phyloP scores from a whole-genome alignment of 2,113 vertebrate genomes.

The Engraulis encrasicolus region DNA sequence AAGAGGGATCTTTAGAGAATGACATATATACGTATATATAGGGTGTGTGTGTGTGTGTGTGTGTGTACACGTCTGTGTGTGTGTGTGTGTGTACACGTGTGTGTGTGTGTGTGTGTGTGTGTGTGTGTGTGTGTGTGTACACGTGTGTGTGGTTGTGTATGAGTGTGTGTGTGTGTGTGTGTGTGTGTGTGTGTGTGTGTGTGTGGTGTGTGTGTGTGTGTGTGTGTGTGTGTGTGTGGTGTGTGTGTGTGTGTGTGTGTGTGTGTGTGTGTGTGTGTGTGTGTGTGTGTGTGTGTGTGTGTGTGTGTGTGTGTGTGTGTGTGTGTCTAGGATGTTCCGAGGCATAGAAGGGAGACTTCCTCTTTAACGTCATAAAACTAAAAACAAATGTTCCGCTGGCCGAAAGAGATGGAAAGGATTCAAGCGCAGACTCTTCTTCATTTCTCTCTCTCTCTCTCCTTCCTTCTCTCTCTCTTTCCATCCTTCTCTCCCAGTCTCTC shows the following conservation, averaged over 20 bases:
- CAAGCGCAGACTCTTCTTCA: not conserved
- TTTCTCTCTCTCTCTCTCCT: no score
- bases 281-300: not conserved
- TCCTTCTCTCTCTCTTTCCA: no score
- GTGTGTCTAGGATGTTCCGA: not conserved
- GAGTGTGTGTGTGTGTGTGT: no score
- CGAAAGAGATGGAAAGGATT: constrained; percentile 27
- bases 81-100: not conserved
- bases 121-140: no score
- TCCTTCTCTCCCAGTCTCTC: no score
- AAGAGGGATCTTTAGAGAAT: not conserved
- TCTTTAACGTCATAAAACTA: constrained; percentile 10
- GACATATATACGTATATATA: not conserved
- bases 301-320: not conserved
- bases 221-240: not conserved
- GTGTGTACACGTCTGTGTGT: not conserved
- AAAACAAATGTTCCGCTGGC: constrained; percentile 31
- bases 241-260: no score
- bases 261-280: not conserved
- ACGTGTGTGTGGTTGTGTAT: no score
- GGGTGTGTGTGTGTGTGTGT: not conserved
- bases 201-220: no score
- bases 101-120: no score
- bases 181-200: no score
- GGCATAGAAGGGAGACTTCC: not conserved